Evolutionary conservation across 2,888 invertebrate species (phyloP), one percentile per base, ranked within the genome.

Genomic region (Autographa pulchrina): DNA sequence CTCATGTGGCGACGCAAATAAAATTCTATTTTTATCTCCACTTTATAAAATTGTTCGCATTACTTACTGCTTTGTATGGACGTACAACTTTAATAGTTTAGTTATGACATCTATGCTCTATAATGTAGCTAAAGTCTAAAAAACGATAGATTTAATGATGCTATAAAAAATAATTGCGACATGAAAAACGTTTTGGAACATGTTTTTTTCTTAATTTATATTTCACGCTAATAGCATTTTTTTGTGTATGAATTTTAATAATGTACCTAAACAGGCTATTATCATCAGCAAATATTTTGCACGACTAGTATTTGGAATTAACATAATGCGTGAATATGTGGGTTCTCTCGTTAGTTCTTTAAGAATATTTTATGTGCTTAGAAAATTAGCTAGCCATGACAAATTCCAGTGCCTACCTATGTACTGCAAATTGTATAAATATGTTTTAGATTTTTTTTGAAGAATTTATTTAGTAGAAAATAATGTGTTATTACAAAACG

Each of bases 1-100:
- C 79, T 78, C 82, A 81, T 74, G 64, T 73, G 73, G 68, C 69
- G 71, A 69, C 41, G 82, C 71, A 61, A 82, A 70, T 78, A 78
- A 65, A 69, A 70, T 20, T 20, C 71, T 82, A 78, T 80, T 74
- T 82, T 80, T 78, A 82, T 69, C 75, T 59, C 31, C 62, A 65
- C 68, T 71, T 65, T 68, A 62, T 68, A 68, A 64, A 68, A 61
- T 62, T 65, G 25, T 62, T 71, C 25, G 81, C 60, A 38, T 68
- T 65, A 68, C 67, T 68, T 60, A 68, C 20, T 48, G 16, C 48
- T n/a, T 16, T 48, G 48, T 48, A 48, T 48, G 25, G 25, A 20
- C 13, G 54, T 25, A 13, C 13, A 25, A 11, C 25, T 56, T 56
- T 11, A 52, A 52, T 6, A n/a, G 25, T 11, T 11, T 13, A 25